These are phyloP conservation scores for Falco naumanni DNA, from an alignment of 2,797 vertebrate species.

Conservation along the genomic window DNA sequence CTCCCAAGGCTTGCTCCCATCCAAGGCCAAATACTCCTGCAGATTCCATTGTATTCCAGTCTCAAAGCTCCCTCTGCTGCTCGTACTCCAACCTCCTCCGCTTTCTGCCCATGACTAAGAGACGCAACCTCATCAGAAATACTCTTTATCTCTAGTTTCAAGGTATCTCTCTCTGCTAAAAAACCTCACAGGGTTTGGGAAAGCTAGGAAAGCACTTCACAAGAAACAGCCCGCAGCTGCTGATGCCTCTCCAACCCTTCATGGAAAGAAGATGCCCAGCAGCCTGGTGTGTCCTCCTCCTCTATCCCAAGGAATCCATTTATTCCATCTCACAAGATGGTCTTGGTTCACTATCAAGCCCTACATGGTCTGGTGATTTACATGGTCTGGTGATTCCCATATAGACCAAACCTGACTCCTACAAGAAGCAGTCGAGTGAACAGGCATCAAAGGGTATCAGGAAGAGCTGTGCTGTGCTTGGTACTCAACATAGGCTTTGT, in stretches of 20 bases:
- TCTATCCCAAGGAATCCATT: not conserved
- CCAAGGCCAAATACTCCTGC: not conserved
- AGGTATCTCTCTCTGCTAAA: not conserved
- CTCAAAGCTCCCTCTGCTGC: conserved; percentile 69
- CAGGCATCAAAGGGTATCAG: not conserved
- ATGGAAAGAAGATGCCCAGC: not conserved
- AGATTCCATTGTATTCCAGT: not conserved
- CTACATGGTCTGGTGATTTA: not conserved
- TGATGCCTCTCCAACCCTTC: not conserved
- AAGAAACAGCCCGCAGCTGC: not conserved
- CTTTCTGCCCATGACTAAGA: not conserved
- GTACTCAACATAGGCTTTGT: not conserved
- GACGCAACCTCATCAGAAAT: not conserved
- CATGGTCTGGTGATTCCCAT: not conserved
- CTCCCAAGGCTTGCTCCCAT: not conserved
- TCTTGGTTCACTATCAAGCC: not conserved
- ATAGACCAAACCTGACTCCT: not conserved
- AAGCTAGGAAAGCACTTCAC: not conserved
- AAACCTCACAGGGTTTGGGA: not conserved
- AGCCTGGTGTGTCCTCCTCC: not conserved
- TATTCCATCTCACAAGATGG: not conserved
- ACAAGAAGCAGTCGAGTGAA: not conserved
- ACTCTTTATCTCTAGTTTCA: not conserved
- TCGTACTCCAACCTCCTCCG: not conserved
- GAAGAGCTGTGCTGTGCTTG: not conserved